Conservation (phyloP, 2,797 vertebrate genomes). For the Acanthis flammea region DNA sequence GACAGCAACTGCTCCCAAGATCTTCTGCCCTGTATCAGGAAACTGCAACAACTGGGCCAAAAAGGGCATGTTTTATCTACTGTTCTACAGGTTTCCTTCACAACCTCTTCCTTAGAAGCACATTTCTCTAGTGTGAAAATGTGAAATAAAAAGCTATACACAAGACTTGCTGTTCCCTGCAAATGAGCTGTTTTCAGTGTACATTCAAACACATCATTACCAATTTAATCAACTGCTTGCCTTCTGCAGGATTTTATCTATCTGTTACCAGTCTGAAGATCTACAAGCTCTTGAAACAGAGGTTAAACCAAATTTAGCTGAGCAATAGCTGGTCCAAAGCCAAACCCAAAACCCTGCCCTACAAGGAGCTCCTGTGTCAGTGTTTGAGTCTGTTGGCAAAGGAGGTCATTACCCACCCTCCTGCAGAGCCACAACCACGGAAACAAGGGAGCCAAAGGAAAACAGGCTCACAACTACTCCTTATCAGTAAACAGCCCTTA, state of each 20-base stretch:
- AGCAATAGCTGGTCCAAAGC: neutral
- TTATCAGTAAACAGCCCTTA: neutral
- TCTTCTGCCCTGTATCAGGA: neutral
- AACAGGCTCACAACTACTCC: neutral
- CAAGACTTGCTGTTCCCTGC: neutral
- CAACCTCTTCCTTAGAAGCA: neutral
- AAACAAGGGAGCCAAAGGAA: neutral
- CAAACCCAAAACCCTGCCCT: no score
- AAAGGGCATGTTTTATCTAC: neutral
- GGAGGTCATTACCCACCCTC: neutral
- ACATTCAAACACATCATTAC: neutral
- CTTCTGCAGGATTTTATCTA: neutral
- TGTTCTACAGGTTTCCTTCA: neutral
- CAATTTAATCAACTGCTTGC: neutral
- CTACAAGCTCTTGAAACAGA: neutral
- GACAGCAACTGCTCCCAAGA: neutral
- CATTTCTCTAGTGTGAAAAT: neutral
- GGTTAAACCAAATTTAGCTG: neutral
- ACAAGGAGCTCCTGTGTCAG: neutral
- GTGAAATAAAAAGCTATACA: neutral
- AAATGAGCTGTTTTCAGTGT: neutral
- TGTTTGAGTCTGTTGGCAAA: neutral
- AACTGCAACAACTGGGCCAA: neutral
- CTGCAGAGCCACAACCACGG: neutral
- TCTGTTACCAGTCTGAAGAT: neutral